phyloP scores from a whole-genome alignment of 2,113 vertebrate genomes.

The Parus major region DNA sequence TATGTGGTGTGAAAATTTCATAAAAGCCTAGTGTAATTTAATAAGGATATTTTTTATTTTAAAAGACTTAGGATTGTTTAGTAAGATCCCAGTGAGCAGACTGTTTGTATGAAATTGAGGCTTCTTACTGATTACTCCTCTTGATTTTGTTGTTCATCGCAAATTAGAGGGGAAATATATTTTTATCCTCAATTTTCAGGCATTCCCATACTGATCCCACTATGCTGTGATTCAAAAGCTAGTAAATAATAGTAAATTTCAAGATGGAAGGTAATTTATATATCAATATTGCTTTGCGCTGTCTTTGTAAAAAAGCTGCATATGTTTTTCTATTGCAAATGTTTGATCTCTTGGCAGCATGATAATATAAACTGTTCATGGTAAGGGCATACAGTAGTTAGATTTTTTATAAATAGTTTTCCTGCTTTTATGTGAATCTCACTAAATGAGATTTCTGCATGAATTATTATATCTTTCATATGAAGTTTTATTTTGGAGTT shows the following conservation, averaged over 20 bases:
- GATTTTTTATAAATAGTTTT: not conserved
- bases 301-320: not conserved
- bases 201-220: not conserved
- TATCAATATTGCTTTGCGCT: not conserved
- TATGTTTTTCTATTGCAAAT: not conserved
- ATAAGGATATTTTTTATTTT: not conserved
- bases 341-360: not conserved
- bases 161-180: not conserved
- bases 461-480: not conserved
- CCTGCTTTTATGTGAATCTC: not conserved
- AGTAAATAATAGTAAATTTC: not conserved
- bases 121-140: not conserved
- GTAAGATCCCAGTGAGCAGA: not conserved
- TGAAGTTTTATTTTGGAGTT: not conserved
- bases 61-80: not conserved
- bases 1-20: not conserved
- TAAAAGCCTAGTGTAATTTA: not conserved
- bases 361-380: not conserved
- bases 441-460: not conserved
- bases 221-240: not conserved
- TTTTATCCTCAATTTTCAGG: not conserved
- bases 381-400: not conserved
- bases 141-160: not conserved
- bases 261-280: not conserved
- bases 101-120: not conserved